Evolutionary conservation across 2,113 vertebrate species (phyloP).

Genomic region (Mohoua ochrocephala): DNA sequence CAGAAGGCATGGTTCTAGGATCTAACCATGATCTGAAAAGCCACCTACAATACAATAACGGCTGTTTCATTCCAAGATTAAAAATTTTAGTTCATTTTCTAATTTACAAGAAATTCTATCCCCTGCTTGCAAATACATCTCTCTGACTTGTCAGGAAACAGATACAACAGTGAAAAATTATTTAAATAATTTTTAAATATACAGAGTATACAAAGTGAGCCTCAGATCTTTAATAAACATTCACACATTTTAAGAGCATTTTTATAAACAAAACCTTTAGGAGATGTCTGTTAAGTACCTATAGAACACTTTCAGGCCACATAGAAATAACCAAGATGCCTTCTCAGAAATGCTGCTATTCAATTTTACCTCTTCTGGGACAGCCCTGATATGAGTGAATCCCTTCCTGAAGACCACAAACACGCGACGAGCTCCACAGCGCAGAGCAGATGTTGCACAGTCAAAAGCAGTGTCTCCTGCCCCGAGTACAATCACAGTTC

Average conservation of each 20-base stretch:
- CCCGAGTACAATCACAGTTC: constrained; percentile 89
- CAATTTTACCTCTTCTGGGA: constrained; percentile 87
- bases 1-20: neutral
- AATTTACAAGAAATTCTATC: neutral
- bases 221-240: neutral
- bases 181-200: no score
- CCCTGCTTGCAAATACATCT: neutral
- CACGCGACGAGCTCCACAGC: constrained; percentile 89
- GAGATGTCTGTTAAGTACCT: neutral
- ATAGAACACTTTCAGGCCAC: neutral
- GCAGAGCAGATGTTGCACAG: constrained; percentile 92
- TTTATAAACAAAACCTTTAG: neutral
- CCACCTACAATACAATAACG: neutral
- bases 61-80: neutral
- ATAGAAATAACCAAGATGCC: neutral
- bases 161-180: neutral
- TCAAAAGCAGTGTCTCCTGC: constrained; percentile 96
- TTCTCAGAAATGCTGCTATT: neutral
- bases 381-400: constrained; percentile 88
- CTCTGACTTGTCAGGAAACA: neutral
- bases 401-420: constrained; percentile 90
- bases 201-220: neutral
- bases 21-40: neutral
- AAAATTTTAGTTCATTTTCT: neutral
- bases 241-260: neutral